These are phyloP conservation scores for Sebastolobus altivelis DNA, from an alignment of 2,797 vertebrate genomes.

Conservation along the genomic window DNA sequence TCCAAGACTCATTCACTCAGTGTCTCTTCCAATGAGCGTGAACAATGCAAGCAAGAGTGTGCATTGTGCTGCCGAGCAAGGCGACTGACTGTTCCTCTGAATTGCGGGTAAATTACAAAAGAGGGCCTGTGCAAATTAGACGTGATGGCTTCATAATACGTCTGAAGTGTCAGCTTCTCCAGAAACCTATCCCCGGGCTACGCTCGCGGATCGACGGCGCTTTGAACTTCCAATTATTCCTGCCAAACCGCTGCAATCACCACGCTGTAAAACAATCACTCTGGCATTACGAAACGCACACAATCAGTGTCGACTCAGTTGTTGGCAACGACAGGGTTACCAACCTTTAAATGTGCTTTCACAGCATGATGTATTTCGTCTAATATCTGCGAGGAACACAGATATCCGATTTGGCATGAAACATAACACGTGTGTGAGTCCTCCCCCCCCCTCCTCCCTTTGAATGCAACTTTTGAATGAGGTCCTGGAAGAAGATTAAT, in stretches of 20 bases:
- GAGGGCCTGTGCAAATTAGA: slow-evolving; percentile 80
- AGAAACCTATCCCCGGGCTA: slow-evolving; percentile 74
- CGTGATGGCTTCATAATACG: slow-evolving; percentile 80
- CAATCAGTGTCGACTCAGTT: slow-evolving; percentile 66
- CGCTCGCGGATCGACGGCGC: slow-evolving; percentile 58
- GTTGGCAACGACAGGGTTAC: slow-evolving; percentile 50
- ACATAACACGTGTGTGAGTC: slow-evolving; percentile 10
- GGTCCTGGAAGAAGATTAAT: slow-evolving; percentile 68
- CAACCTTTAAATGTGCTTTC: slow-evolving; percentile 32
- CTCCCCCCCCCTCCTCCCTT: neutral
- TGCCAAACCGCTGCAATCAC: slow-evolving; percentile 74
- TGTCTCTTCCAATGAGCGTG: slow-evolving; percentile 79
- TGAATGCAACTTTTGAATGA: slow-evolving; percentile 58
- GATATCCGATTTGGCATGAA: slow-evolving; percentile 34
- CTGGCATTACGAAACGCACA: slow-evolving; percentile 43
- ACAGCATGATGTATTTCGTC: slow-evolving; percentile 40
- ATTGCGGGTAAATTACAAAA: slow-evolving; percentile 81
- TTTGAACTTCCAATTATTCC: slow-evolving; percentile 79
- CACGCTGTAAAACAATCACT: slow-evolving; percentile 68
- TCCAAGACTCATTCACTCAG: slow-evolving; percentile 79
- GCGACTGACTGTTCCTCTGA: slow-evolving; percentile 72
- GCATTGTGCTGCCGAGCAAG: slow-evolving; percentile 73
- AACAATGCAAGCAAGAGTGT: slow-evolving; percentile 74
- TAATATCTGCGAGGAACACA: slow-evolving; percentile 48
- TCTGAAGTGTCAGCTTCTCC: slow-evolving; percentile 77